phyloP scores from a whole-genome alignment of 2,797 vertebrate species.

The Chelonia mydas region DNA sequence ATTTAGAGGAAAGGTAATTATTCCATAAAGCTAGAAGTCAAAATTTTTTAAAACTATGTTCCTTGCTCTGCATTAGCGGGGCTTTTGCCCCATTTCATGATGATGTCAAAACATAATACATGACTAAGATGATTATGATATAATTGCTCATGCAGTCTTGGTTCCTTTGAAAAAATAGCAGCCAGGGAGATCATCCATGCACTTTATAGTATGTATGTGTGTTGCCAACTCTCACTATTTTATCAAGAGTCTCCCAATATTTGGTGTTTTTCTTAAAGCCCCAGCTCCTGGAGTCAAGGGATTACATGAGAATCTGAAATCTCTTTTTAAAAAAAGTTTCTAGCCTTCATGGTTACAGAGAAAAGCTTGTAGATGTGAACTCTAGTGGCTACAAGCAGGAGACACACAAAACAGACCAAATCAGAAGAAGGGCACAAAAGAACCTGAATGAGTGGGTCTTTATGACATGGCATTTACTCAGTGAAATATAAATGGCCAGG shows the following conservation, averaged over 20 bases:
- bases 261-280: not conserved
- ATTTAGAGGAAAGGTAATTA: not conserved
- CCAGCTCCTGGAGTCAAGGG: not conserved
- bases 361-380: not conserved
- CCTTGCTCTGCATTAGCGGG: not conserved
- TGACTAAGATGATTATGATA: not conserved
- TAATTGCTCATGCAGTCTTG: not conserved
- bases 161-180: not conserved
- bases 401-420: not conserved
- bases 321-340: not conserved
- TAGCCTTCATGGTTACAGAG: not conserved
- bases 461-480: fast-evolving
- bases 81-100: not conserved
- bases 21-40: not conserved
- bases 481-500: not conserved
- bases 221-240: not conserved
- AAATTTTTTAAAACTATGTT: not conserved
- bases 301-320: fast-evolving
- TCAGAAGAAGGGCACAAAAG: not conserved
- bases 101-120: not conserved
- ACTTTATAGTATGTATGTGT: not conserved
- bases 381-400: not conserved
- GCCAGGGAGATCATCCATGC: not conserved
- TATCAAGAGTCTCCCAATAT: not conserved
- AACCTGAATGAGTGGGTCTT: not conserved